phyloP scores from a whole-genome alignment of 2,888 invertebrate species.

The Phortica magna region DNA sequence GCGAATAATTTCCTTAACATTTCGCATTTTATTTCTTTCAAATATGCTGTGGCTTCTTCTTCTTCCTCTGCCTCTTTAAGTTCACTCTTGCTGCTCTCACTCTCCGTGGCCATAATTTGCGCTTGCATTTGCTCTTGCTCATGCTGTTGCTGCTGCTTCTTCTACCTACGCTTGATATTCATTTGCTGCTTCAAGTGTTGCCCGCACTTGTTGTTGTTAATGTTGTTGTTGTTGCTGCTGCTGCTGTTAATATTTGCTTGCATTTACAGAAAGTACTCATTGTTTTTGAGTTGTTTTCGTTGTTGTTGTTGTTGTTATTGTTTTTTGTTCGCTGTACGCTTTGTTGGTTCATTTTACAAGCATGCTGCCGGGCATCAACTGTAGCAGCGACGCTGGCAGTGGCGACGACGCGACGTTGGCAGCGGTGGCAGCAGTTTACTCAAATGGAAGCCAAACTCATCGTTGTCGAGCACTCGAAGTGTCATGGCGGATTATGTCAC shows the following conservation, averaged over 20 bases:
- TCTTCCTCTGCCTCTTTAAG: too few species aligned
- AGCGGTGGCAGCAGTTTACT: background rate
- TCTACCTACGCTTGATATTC: too few species aligned
- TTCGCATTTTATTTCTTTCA: background rate
- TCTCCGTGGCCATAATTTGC: background rate
- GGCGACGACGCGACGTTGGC: background rate
- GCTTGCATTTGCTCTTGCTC: background rate
- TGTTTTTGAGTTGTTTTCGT: background rate
- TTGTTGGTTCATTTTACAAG: background rate
- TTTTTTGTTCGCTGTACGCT: background rate
- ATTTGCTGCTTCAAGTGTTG: too few species aligned
- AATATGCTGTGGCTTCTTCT: background rate
- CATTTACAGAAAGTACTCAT: background rate
- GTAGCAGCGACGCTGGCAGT: background rate
- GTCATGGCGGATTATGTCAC: slow-evolving; percentile 50
- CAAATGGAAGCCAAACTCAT: background rate
- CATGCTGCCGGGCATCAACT: background rate
- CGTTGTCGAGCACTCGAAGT: slow-evolving; percentile 31
- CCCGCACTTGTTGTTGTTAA: too few species aligned
- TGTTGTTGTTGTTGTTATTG: too few species aligned
- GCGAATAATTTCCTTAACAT: background rate
- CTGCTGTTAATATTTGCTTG: too few species aligned
- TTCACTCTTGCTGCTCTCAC: too few species aligned
- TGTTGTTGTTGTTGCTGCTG: too few species aligned
- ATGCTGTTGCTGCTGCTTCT: background rate